Evolutionary conservation across 1,140 invertebrate species (phyloP).

Genomic region (Drosophila teissieri): DNA sequence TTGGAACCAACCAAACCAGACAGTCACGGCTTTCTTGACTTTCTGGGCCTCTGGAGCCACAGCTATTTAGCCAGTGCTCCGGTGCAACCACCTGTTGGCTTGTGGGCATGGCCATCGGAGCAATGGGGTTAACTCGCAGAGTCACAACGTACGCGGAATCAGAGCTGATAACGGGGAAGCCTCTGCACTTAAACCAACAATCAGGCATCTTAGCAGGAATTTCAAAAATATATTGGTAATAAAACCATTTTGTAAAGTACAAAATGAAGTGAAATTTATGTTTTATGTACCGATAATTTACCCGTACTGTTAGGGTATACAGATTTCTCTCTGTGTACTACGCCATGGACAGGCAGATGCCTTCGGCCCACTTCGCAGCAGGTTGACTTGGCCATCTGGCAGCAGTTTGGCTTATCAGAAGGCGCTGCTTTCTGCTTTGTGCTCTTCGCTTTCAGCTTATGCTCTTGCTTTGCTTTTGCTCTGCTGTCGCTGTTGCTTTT

Average conservation of each 20-base stretch:
- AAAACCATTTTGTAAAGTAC: too few species aligned
- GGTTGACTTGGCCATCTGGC: conserved; percentile 52
- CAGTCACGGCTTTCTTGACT: conserved; percentile 15
- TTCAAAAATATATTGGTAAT: not conserved
- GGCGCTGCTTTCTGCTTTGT: conserved; percentile 17
- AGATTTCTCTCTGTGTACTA: conserved; percentile 12
- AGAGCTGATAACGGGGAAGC: conserved; percentile 42
- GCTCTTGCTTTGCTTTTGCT: not conserved
- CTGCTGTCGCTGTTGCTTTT: conserved; percentile 12
- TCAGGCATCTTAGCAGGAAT: not conserved
- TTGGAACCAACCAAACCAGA: conserved; percentile 2
- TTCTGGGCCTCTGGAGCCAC: conserved; percentile 1
- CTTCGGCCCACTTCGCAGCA: conserved; percentile 18
- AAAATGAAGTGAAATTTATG: too few species aligned
- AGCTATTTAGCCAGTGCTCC: conserved; percentile 4
- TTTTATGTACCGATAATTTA: too few species aligned
- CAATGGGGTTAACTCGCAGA: conserved; percentile 36
- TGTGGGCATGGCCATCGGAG: conserved; percentile 27
- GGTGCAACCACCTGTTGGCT: conserved; percentile 78
- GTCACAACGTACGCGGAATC: conserved; percentile 54
- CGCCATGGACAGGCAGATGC: conserved; percentile 29
- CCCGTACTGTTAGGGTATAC: too few species aligned
- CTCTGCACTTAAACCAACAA: conserved; percentile 10
- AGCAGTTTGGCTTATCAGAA: conserved; percentile 39
- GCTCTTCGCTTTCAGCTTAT: not conserved